Conservation (phyloP, 2,113 vertebrate genomes). For the Myocastor coypus region DNA sequence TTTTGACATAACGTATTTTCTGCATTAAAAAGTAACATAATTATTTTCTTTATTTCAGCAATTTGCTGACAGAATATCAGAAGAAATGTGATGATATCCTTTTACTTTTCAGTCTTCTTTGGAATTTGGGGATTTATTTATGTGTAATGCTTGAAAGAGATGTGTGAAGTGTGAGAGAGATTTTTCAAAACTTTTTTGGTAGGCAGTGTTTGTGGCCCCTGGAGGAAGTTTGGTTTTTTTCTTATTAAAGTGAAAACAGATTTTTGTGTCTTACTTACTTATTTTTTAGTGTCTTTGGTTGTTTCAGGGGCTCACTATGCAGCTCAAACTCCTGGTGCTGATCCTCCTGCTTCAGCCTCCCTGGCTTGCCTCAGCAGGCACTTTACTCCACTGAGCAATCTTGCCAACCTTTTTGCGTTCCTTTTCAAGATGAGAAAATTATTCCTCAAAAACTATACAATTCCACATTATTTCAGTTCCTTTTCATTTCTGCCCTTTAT, state of each 20-base stretch:
- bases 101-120: constrained; percentile 73
- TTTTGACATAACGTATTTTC: neutral
- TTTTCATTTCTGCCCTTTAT: neutral
- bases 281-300: too few species aligned
- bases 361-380: too few species aligned
- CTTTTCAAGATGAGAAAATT: neutral
- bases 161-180: neutral
- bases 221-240: neutral
- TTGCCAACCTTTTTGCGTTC: neutral
- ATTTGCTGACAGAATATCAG: constrained; percentile 91
- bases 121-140: neutral
- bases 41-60: constrained; percentile 85
- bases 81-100: constrained; percentile 96
- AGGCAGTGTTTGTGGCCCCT: neutral
- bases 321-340: too few species aligned
- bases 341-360: too few species aligned
- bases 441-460: neutral
- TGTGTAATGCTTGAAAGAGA: neutral
- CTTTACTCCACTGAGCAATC: too few species aligned
- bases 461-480: neutral
- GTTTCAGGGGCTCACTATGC: too few species aligned
- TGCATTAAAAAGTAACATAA: neutral
- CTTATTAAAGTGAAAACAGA: neutral
- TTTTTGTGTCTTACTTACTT: neutral
- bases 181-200: neutral